Conservation (phyloP, 2,888 invertebrate genomes). For the Andrena chrysosceles region DNA sequence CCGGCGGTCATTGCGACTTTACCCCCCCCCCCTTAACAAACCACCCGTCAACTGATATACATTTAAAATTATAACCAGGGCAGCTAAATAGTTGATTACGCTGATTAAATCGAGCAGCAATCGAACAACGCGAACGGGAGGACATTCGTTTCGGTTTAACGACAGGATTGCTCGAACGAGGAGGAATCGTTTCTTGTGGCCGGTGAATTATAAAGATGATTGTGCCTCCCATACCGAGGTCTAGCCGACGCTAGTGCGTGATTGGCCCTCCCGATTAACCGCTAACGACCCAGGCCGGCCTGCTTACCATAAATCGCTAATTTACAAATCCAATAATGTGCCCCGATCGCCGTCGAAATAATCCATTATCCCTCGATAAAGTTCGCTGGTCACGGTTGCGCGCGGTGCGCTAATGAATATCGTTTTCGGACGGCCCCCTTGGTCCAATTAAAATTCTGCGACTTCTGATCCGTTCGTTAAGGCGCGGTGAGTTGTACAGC, state of each 20-base stretch:
- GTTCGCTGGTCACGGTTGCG: constrained; percentile 14
- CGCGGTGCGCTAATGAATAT: constrained; percentile 29
- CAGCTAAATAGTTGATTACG: constrained; percentile 38
- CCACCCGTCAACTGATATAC: constrained; percentile 11
- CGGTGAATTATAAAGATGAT: constrained; percentile 43
- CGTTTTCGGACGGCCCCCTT: constrained; percentile 21
- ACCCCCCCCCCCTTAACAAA: neutral
- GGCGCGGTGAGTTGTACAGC: constrained; percentile 4
- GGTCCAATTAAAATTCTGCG: constrained; percentile 56
- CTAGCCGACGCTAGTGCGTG: constrained; percentile 29
- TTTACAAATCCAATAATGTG: constrained; percentile 58
- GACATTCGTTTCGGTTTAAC: constrained; percentile 43
- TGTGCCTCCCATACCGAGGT: neutral
- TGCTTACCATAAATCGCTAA: constrained; percentile 62
- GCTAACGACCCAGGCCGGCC: constrained; percentile 53
- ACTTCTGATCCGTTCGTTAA: constrained; percentile 31
- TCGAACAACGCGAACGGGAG: constrained; percentile 27
- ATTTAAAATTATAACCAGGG: constrained; percentile 35
- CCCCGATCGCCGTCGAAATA: constrained; percentile 15
- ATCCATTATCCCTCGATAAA: constrained; percentile 54
- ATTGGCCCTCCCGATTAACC: constrained; percentile 65
- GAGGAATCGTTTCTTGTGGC: constrained; percentile 35
- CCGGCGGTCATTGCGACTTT: neutral
- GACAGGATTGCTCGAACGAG: constrained; percentile 27
- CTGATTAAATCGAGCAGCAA: constrained; percentile 44